A percentile compares a stretch with the other conserved stretches of the same genome.
Evolutionary conservation across 2,797 vertebrate species (phyloP).

Genomic region (Linurgus olivaceus): DNA sequence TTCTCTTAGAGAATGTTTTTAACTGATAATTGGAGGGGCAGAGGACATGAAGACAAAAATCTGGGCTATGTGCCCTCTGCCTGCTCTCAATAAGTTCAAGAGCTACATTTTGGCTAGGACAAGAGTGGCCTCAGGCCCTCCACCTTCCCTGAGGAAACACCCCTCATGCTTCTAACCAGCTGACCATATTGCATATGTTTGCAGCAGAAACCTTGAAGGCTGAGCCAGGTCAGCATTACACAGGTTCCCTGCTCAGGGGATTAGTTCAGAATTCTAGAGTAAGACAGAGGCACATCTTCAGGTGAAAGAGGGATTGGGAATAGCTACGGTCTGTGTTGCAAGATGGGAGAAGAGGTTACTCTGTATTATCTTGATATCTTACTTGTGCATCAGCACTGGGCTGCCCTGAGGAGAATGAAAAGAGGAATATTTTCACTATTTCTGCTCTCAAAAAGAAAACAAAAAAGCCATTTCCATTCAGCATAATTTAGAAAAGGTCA

Average conservation of each 20-base stretch:
- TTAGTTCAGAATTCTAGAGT: background rate
- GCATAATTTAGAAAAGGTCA: background rate
- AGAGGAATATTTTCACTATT: background rate
- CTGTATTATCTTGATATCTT: background rate
- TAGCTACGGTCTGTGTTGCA: rapidly evolving
- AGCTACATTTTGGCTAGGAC: background rate
- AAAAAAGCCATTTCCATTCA: background rate
- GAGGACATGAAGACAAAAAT: background rate
- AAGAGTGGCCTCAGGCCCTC: background rate
- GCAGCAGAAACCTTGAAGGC: background rate
- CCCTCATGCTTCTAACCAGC: background rate
- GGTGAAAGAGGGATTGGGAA: background rate
- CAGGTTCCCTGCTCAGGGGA: background rate
- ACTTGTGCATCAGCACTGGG: background rate
- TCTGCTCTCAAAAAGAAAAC: background rate
- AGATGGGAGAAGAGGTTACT: background rate
- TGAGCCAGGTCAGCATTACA: background rate
- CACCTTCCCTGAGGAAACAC: background rate
- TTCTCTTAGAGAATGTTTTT: background rate
- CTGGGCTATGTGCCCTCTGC: background rate
- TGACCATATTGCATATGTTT: background rate
- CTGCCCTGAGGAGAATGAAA: background rate
- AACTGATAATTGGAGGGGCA: background rate
- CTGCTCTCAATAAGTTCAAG: background rate
- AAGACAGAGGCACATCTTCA: background rate